Evolutionary conservation across 1,140 invertebrate species (phyloP).

Genomic region (Aplysia californica): DNA sequence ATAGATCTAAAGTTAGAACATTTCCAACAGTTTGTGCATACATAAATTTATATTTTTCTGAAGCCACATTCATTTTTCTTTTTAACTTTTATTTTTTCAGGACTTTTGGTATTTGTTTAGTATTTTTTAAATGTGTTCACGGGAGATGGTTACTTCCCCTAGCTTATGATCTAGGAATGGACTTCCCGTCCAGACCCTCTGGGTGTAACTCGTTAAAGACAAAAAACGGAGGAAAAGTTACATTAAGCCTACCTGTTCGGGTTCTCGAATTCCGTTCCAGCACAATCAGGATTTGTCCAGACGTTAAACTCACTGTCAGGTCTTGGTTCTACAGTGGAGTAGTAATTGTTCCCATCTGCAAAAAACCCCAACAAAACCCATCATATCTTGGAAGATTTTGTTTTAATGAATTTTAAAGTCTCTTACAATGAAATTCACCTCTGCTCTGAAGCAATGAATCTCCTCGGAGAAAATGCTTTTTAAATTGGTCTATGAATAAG

Average conservation of each 20-base stretch:
- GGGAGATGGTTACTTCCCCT: too few relatives aligned
- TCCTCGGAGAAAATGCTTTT: neutral
- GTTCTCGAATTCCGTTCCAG: constrained; percentile 89
- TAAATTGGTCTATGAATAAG: neutral
- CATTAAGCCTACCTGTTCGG: constrained; percentile 78
- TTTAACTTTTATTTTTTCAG: too few relatives aligned
- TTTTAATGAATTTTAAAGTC: neutral
- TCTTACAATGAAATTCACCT: neutral
- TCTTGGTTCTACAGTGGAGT: constrained; percentile 56
- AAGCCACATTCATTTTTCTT: too few relatives aligned
- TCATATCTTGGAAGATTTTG: neutral
- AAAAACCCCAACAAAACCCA: neutral
- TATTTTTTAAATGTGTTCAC: too few relatives aligned
- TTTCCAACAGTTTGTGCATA: too few relatives aligned
- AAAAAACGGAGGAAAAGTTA: too few relatives aligned
- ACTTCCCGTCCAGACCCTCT: too few relatives aligned
- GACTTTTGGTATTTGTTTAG: too few relatives aligned
- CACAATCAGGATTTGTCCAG: constrained; percentile 91
- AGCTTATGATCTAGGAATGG: too few relatives aligned
- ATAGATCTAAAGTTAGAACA: too few relatives aligned
- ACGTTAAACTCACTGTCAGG: constrained; percentile 87
- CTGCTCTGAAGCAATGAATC: neutral
- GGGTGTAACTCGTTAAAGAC: too few relatives aligned
- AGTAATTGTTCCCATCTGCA: neutral
- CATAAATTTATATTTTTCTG: too few relatives aligned